Evolutionary conservation across 2,797 vertebrate species (phyloP), one percentile per base, ranked within the genome.

Genomic region (Lycodopsis pacificus): DNA sequence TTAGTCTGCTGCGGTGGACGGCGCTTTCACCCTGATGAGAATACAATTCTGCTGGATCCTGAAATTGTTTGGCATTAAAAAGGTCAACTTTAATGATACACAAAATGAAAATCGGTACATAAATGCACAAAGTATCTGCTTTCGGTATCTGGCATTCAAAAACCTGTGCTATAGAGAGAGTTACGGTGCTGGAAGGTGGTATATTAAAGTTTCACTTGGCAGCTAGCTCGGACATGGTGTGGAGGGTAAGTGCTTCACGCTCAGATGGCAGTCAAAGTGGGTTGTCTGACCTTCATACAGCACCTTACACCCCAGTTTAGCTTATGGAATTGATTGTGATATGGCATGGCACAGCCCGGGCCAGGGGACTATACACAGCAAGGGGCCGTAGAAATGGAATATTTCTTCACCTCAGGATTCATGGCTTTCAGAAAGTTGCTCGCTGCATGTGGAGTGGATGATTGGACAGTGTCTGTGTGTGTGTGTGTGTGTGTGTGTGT

Each of bases 261-360:
- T 92, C 71, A 89, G 80, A 79, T 85, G 88, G 75, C 77, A 89
- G 76, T 90, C 83, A 90, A 91, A 93, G 88, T 85, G 74, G 80
- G 66, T 65, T 81, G 81, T 83, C 81, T 86, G 89, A 92, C 91
- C 88, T 87, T 92, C 87, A 86, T 79, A 83, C 65, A 72, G 72
- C 70, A 79, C 83, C 88, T 91, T 83, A 72, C 82, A 85, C 76
- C 73, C 78, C 80, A 67, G 83, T 90, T 90, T 85, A 86, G 79
- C 89, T 92, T 78, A 86, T 84, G 86, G 90, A 91, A 91, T 91
- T 92, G 90, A 91, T 90, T 88, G 86, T 81, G 83, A 85, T 86
- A 79, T 80, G 87, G 81, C 85, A 69, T 79, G 81, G 76, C 82
- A 81, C 80, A 90, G 71, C 73, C 48, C 49, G 72, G 73, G 73